A percentile compares a stretch with the other conserved stretches of the same genome.
Conservation (phyloP, 1,140 invertebrate genomes). For the Bombyx mandarina region DNA sequence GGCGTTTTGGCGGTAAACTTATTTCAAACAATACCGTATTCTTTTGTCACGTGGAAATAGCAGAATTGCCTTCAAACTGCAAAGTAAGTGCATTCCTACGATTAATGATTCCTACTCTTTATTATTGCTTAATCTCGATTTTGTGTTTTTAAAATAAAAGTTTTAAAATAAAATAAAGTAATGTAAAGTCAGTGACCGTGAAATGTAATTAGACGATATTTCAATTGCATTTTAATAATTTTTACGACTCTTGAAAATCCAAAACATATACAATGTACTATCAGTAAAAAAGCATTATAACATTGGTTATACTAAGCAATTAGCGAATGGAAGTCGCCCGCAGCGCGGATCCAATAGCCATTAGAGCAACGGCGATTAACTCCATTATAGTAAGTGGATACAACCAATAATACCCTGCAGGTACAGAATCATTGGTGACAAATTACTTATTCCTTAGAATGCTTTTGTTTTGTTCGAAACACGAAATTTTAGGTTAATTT, state of each 20-base stretch:
- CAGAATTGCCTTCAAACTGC: too few species aligned
- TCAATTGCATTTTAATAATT: background rate
- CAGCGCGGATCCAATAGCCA: conserved; percentile 22
- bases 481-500: background rate
- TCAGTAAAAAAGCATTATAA: background rate
- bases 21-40: too few species aligned
- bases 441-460: background rate
- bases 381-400: conserved; percentile 27
- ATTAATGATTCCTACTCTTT: too few species aligned
- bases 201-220: too few species aligned
- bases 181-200: too few species aligned
- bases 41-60: too few species aligned
- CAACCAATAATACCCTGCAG: conserved; percentile 15
- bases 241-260: background rate
- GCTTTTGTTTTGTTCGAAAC: background rate
- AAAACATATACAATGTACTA: background rate
- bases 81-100: too few species aligned
- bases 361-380: conserved; percentile 21
- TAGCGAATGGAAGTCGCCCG: background rate
- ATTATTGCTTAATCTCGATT: too few species aligned
- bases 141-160: too few species aligned
- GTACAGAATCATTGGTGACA: conserved; percentile 22
- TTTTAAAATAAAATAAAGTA: too few species aligned
- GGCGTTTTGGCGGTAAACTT: too few species aligned
- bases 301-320: background rate